These are phyloP conservation scores for Spodoptera littoralis DNA, from an alignment of 2,888 invertebrate species.

Conservation along the genomic window DNA sequence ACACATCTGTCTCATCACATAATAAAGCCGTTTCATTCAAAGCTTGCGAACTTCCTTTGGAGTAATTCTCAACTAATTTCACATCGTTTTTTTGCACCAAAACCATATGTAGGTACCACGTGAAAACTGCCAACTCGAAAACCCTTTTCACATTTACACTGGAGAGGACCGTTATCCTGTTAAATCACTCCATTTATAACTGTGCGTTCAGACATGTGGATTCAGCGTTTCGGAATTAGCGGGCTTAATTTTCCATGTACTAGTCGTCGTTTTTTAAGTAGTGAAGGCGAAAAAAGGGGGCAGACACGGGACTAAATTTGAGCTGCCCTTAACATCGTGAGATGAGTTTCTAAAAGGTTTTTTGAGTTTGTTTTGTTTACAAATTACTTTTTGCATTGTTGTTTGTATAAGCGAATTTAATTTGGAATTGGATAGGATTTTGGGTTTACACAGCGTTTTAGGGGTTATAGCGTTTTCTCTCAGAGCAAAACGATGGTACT, in stretches of 20 bases:
- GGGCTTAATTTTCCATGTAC: slow-evolving; percentile 43
- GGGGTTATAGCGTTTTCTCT: too few relatives aligned
- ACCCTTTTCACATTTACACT: slow-evolving; percentile 55
- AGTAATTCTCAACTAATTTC: slow-evolving; percentile 48
- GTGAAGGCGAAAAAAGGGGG: slow-evolving; percentile 16
- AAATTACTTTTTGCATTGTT: too few relatives aligned
- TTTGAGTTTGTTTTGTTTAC: not conserved
- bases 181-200: slow-evolving; percentile 55
- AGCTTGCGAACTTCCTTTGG: slow-evolving; percentile 15
- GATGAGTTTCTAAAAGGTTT: slow-evolving; percentile 13
- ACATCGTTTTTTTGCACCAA: slow-evolving; percentile 31
- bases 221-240: slow-evolving; percentile 54
- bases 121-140: slow-evolving; percentile 50
- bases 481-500: too few relatives aligned
- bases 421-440: too few relatives aligned
- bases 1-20: not conserved
- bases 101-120: slow-evolving; percentile 33
- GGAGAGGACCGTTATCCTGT: slow-evolving; percentile 50
- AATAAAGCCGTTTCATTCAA: slow-evolving; percentile 27
- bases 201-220: slow-evolving; percentile 44
- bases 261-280: slow-evolving; percentile 45
- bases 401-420: too few relatives aligned
- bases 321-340: slow-evolving; percentile 17
- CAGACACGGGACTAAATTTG: slow-evolving; percentile 19
- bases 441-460: too few relatives aligned